Conservation (phyloP, 2,888 invertebrate genomes). For the Sepioteuthis lessoniana region DNA sequence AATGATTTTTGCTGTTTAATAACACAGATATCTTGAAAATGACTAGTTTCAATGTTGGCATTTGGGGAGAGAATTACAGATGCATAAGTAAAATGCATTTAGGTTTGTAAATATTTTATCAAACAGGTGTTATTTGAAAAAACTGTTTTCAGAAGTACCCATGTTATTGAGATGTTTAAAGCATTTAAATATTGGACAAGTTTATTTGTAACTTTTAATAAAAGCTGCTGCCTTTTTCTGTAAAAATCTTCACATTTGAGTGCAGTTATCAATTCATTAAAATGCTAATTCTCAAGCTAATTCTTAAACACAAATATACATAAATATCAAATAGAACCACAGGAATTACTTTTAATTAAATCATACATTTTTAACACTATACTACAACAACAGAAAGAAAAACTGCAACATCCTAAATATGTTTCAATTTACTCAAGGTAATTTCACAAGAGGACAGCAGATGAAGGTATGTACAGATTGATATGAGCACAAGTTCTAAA, state of each 20-base stretch:
- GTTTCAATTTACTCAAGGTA: too few species aligned
- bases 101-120: not conserved
- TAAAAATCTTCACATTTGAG: not conserved
- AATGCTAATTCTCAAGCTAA: not conserved
- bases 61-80: not conserved
- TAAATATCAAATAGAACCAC: too few species aligned
- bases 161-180: not conserved
- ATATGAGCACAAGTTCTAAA: too few species aligned
- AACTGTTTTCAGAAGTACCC: not conserved
- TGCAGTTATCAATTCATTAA: not conserved
- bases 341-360: too few species aligned
- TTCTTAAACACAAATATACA: too few species aligned
- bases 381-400: too few species aligned
- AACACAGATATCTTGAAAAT: conserved; percentile 21
- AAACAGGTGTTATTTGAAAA: not conserved
- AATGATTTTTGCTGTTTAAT: not conserved
- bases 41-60: not conserved
- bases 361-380: too few species aligned
- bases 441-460: too few species aligned
- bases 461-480: too few species aligned
- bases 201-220: not conserved
- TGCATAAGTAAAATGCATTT: too few species aligned
- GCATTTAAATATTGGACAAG: not conserved
- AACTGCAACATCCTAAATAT: too few species aligned
- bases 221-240: not conserved